Evolutionary conservation across 2,113 vertebrate species (phyloP).

Genomic region (Malurus alboscapulatus): DNA sequence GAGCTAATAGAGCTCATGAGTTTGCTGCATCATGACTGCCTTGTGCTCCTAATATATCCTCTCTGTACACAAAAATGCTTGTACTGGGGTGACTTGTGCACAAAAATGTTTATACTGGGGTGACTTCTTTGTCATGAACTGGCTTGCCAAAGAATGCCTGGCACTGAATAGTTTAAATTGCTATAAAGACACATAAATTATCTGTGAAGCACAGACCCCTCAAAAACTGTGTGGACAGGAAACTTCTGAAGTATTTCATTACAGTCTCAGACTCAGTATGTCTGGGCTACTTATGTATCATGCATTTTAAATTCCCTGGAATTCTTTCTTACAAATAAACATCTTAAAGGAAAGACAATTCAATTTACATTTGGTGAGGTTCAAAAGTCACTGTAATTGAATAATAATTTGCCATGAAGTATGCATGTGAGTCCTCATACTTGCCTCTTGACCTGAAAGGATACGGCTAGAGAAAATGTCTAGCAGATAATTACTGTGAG

Average conservation of each 20-base stretch:
- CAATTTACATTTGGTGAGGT: conserved; percentile 10
- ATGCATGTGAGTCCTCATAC: not conserved
- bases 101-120: not conserved
- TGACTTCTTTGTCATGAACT: not conserved
- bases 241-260: not conserved
- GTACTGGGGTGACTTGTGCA: not conserved
- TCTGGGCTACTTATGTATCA: not conserved
- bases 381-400: conserved; percentile 43
- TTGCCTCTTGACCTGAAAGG: conserved; percentile 67
- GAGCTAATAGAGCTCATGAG: not conserved
- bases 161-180: not conserved
- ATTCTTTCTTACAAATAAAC: conserved; percentile 9
- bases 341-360: conserved; percentile 4
- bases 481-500: conserved; percentile 74
- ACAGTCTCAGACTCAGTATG: not conserved
- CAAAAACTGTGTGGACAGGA: not conserved
- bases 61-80: not conserved
- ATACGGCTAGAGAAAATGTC: conserved; percentile 66
- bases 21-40: not conserved
- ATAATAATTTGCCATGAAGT: conserved; percentile 46
- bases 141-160: not conserved
- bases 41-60: not conserved
- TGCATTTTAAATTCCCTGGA: not conserved
- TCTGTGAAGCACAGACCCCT: not conserved
- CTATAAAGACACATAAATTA: not conserved